phyloP scores from a whole-genome alignment of 2,797 vertebrate genomes.

The Heliangelus exortis region DNA sequence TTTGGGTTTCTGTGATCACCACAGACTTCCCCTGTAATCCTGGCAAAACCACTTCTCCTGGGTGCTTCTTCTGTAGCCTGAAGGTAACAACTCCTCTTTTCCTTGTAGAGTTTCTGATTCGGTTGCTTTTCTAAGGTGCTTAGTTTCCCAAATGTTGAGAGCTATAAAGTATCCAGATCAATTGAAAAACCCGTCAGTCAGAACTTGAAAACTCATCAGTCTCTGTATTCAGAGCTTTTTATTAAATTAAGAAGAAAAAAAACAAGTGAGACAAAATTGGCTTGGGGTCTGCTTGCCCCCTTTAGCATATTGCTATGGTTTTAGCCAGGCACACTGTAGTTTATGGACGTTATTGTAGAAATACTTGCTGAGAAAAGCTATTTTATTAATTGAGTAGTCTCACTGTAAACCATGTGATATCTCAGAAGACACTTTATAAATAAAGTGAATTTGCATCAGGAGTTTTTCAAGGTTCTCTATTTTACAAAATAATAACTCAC shows the following conservation, averaged over 20 bases:
- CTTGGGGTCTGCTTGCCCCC: constrained; percentile 42
- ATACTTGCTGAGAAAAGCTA: constrained; percentile 66
- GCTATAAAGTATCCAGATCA: constrained; percentile 17
- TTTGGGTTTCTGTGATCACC: background rate
- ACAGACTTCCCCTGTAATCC: background rate
- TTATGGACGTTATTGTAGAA: constrained; percentile 58
- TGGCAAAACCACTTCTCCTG: background rate
- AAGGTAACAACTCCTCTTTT: background rate
- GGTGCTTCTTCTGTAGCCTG: background rate
- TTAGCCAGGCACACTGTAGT: constrained; percentile 25
- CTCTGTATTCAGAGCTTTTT: constrained; percentile 60
- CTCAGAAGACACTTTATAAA: constrained; percentile 64
- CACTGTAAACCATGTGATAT: constrained; percentile 65
- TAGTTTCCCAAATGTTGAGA: background rate
- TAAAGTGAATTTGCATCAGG: constrained; percentile 67
- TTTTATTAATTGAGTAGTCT: constrained; percentile 70
- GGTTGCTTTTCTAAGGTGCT: background rate
- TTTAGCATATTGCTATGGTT: constrained; percentile 57
- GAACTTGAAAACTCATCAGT: constrained; percentile 41
- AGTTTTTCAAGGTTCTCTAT: constrained; percentile 61
- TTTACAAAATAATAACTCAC: constrained; percentile 60
- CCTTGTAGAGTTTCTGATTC: background rate
- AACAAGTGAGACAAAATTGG: constrained; percentile 32
- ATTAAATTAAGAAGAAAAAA: constrained; percentile 59
- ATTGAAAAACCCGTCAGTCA: constrained; percentile 53